Evolutionary conservation across 2,888 invertebrate species (phyloP), one percentile per base, ranked within the genome.

Genomic region (Esperia sulphurella): DNA sequence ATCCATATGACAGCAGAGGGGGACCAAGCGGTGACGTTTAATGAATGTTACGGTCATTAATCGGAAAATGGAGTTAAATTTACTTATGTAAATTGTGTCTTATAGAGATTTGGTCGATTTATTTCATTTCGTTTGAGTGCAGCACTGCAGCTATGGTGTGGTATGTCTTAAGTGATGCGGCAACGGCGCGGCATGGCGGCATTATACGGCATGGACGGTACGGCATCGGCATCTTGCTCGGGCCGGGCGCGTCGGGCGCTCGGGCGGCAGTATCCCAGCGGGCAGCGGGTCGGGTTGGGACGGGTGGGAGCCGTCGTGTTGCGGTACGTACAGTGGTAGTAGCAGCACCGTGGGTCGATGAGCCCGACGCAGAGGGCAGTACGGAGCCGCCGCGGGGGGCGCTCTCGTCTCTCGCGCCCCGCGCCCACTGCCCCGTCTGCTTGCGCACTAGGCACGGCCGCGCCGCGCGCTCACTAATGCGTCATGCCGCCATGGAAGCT

Each of bases 401-500:
- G 71, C 74, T 68, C 68, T 65, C 35, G 35, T 8, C 59, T 5
- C 64, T 67, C 63, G 66, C 65, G 54, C 64, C 74, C 74, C 73
- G 62, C 78, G 59, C 68, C 63, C 70, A 54, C 65, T 70, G 61
- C 77, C 75, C 75, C 79, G 76, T 61, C 69, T 75, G 79, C 79
- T 72, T 75, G 84, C 85, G 84, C 83, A 82, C 76, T 74, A 72
- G 59, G 78, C 75, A 68, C 69, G 67, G 68, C 76, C 83, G 83
- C 76, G 83, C 81, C 84, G 86, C 86, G 86, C 88, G 87, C 75
- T 88, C 88, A 88, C 85, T 86, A 87, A 87, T 87, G 88, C 88
- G 88, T 87, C 88, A 87, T 80, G 77, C 69, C 75, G 85, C 84
- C 74, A 70, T 61, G 71, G 64, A 68, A 76, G 68, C 67, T 71